Conservation (phyloP, 2,797 vertebrate genomes). For the Paratrypauchen microcephalus region DNA sequence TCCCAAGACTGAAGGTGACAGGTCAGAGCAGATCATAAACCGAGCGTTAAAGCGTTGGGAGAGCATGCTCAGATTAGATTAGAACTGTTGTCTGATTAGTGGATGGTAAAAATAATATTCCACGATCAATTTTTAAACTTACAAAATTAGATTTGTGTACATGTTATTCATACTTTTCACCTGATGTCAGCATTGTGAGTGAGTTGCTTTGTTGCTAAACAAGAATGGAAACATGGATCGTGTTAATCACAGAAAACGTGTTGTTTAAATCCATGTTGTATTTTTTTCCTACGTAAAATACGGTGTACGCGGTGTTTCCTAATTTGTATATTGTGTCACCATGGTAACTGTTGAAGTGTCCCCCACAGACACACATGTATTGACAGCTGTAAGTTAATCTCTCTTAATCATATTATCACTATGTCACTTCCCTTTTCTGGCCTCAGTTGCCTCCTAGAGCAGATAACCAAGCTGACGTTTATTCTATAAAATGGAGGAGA, state of each 20-base stretch:
- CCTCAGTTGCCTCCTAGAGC: background rate
- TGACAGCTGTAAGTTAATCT: background rate
- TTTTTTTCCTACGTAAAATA: too few species aligned
- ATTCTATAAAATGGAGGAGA: background rate
- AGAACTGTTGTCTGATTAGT: slow-evolving; percentile 6
- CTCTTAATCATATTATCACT: background rate
- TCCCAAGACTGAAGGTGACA: slow-evolving; percentile 16
- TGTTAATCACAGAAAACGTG: too few species aligned
- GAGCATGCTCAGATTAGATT: slow-evolving; percentile 15
- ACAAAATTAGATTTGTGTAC: background rate
- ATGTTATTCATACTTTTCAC: background rate
- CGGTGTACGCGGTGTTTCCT: too few species aligned
- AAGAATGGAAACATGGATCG: too few species aligned
- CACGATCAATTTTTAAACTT: background rate
- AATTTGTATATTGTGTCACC: too few species aligned
- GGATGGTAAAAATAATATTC: background rate
- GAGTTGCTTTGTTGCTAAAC: too few species aligned
- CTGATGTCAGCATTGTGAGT: too few species aligned
- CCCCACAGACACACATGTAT: background rate
- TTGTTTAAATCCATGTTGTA: too few species aligned
- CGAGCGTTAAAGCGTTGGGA: slow-evolving; percentile 5
- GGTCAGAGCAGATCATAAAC: slow-evolving; percentile 41
- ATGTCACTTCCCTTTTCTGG: background rate
- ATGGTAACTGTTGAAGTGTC: too few species aligned
- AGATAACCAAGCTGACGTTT: slow-evolving; percentile 10